Conservation (phyloP, 2,797 vertebrate genomes). For the Mallotus villosus region DNA sequence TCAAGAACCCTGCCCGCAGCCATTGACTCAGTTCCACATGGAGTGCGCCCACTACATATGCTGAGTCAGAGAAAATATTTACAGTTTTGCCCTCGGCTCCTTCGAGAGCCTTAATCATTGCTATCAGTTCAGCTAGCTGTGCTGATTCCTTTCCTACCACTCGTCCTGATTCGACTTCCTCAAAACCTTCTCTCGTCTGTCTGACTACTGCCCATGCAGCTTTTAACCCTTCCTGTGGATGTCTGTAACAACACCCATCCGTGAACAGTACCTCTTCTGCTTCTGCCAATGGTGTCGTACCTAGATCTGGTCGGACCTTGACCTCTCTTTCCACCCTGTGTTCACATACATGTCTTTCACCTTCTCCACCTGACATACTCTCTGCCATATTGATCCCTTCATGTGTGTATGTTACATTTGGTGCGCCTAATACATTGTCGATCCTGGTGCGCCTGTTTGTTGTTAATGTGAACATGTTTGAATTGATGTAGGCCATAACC, state of each 20-base stretch:
- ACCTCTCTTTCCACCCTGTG: background rate
- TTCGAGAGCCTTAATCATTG: background rate
- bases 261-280: background rate
- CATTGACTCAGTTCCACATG: background rate
- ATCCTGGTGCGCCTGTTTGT: background rate
- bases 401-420: conserved; percentile 7
- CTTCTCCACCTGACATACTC: background rate
- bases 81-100: background rate
- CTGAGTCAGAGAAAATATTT: background rate
- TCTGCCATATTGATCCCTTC: conserved; percentile 28
- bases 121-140: background rate
- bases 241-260: background rate
- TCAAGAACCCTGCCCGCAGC: background rate
- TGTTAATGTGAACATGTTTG: conserved; percentile 5
- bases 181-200: background rate
- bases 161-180: background rate
- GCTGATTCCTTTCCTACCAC: background rate
- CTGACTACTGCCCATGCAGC: background rate
- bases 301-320: background rate
- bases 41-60: background rate
- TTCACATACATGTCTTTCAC: background rate
- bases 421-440: background rate
- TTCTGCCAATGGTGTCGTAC: background rate
- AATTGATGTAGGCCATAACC: conserved; percentile 17
- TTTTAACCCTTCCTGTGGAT: background rate